A percentile compares a stretch with the other conserved stretches of the same genome.
These are phyloP conservation scores for Poecilia velifera DNA, from an alignment of 2,797 vertebrate genomes.

Conservation along the genomic window DNA sequence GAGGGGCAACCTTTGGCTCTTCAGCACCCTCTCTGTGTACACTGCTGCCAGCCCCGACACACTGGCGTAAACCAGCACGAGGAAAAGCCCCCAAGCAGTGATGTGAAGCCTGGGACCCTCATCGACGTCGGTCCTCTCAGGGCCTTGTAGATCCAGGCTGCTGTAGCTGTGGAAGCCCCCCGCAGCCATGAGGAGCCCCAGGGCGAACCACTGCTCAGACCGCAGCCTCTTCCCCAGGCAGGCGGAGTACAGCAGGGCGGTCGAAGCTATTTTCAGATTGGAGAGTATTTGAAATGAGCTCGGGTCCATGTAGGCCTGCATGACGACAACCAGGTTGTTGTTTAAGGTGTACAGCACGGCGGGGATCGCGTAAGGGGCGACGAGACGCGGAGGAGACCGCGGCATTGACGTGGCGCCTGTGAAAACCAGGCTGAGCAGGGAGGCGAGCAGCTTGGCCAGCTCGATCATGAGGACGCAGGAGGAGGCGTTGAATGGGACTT, in stretches of 20 bases:
- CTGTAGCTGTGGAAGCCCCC: conserved; percentile 87
- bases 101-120: conserved; percentile 75
- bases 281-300: conserved; percentile 94
- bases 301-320: conserved; percentile 96
- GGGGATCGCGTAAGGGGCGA: conserved; percentile 86
- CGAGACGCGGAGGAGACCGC: conserved; percentile 36
- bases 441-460: conserved; percentile 85
- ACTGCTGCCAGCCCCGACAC: conserved; percentile 91
- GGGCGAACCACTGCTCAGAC: conserved; percentile 81
- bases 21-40: conserved; percentile 90
- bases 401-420: conserved; percentile 46
- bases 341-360: conserved; percentile 91
- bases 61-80: conserved; percentile 86
- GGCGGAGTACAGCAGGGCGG: conserved; percentile 88
- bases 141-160: conserved; percentile 73
- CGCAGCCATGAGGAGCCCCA: conserved; percentile 86
- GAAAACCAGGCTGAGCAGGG: conserved; percentile 76
- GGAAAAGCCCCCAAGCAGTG: conserved; percentile 85
- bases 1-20: conserved; percentile 88
- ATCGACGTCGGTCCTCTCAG: background rate
- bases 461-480: conserved; percentile 91
- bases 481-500: conserved; percentile 87
- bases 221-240: conserved; percentile 84
- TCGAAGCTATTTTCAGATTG: conserved; percentile 92
- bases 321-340: conserved; percentile 94